These are phyloP conservation scores for Brachionus paranguensis DNA, from an alignment of 1,140 invertebrate genomes.

Conservation along the genomic window DNA sequence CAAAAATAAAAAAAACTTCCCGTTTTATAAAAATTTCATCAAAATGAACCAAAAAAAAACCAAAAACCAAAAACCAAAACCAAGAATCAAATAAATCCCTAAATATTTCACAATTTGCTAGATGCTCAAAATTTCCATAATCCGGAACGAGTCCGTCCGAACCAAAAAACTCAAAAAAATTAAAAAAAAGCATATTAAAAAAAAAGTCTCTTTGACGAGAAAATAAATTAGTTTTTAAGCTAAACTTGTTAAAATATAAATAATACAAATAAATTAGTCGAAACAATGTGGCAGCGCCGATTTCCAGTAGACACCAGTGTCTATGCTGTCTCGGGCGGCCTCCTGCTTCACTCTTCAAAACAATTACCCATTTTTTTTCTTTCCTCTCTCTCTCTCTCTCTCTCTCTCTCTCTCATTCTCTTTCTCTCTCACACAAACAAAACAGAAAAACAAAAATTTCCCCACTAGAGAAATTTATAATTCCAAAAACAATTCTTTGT, in stretches of 20 bases:
- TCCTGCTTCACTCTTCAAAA: neutral
- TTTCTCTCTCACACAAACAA: neutral
- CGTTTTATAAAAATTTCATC: neutral
- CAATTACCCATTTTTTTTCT: neutral
- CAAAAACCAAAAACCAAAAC: neutral
- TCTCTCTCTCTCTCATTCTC: neutral
- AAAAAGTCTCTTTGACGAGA: neutral
- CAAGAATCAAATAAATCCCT: neutral
- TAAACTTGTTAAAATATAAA: conserved; percentile 3
- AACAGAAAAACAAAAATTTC: conserved; percentile 29
- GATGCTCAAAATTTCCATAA: neutral
- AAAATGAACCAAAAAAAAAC: neutral
- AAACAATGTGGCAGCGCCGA: neutral
- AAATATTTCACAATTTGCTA: neutral
- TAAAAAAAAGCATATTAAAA: neutral
- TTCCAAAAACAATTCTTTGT: conserved; percentile 20
- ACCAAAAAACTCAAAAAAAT: neutral
- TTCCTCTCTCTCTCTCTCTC: neutral
- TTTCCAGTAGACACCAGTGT: neutral
- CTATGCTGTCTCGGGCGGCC: neutral
- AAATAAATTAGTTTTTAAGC: neutral
- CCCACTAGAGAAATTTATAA: conserved; percentile 22
- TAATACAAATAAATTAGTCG: neutral
- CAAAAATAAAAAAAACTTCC: neutral
- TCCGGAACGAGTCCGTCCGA: neutral